Base-by-base conservation (phyloP, 2,113 vertebrate genomes). In the Labeo rohita region DNA sequence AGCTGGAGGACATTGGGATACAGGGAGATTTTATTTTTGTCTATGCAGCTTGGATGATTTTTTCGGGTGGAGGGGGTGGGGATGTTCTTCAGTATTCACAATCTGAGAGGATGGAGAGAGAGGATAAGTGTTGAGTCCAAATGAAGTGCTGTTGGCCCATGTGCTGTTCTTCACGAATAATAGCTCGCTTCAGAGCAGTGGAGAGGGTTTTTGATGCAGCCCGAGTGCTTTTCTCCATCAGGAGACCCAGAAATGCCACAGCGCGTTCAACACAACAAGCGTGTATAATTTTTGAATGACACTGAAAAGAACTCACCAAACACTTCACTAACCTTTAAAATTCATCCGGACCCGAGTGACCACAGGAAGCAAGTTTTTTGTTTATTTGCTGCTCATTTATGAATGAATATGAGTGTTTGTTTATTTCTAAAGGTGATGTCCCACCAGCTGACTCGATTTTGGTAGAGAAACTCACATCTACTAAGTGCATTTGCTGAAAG, bases 251-350 rank as follows among this genome's bases (percentile, higher is more conserved):
- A 83, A 83, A 83, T 50, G 80, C 63, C 80, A 83, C 15, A 50
- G 63, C 47, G 28, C 80, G 43, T 83, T 70, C 80, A 70, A 36
- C 49, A 50, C 13, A 70, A 39, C 74, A 34, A 59, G 76, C 72
- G 82, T 73, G 63, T 86, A 36, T 8, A 45, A 80, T 83, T 79
- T 88, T 83, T 83, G 47, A 83, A 83, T 83, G 65, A 83, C 80
- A 83, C 80, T 18, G 28, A 83, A 70, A 82, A 68, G 23, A 83
- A 59, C 70, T 77, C 8, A 15, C 80, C 47, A 70, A 36, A 39
- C 28, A 66, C 45, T 66, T 68, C 80, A 21, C 75, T 56, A 78
- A 78, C 75, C 75, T 78, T 78, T 78, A 54, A 54, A 78, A 36
- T 83, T 65, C 43, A 47, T 23, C 59, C n/a, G 23, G 39, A 65